A percentile compares a stretch with the other conserved stretches of the same genome.
Evolutionary conservation across 2,113 vertebrate species (phyloP).

Genomic region (Bambusicola thoracicus): DNA sequence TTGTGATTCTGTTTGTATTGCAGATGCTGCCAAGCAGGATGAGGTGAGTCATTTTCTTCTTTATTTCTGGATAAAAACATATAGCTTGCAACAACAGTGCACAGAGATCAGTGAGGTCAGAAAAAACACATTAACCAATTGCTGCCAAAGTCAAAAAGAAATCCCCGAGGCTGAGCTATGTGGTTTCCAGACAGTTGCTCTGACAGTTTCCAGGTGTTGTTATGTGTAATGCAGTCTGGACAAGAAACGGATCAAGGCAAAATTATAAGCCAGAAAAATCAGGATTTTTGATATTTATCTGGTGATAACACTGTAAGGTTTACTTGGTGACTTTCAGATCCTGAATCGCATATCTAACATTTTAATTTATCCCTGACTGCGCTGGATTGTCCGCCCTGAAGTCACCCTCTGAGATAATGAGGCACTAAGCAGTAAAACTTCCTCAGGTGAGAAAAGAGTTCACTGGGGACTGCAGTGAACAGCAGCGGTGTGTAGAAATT

Average conservation of each 20-base stretch:
- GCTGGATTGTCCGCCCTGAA: not conserved
- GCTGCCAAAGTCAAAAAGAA: not conserved
- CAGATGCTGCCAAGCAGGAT: not conserved
- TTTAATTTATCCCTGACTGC: not conserved
- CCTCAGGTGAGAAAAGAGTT: not conserved
- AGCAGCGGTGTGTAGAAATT: not conserved
- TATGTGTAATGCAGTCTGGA: not conserved
- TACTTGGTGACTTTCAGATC: not conserved
- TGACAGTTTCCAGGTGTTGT: not conserved
- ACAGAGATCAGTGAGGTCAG: not conserved
- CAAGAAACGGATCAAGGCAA: not conserved
- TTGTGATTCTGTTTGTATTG: not conserved
- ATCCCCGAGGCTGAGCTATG: not conserved
- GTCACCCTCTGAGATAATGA: not conserved
- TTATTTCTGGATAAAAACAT: not conserved
- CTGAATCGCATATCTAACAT: not conserved
- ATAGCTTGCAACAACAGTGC: not conserved
- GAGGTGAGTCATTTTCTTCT: slow-evolving; percentile 29
- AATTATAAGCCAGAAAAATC: not conserved
- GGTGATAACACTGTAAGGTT: not conserved
- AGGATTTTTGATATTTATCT: not conserved
- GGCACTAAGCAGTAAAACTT: not conserved
- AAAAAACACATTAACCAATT: not conserved
- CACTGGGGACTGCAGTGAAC: not conserved
- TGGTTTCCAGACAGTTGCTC: not conserved